These are phyloP conservation scores for Drosophila buzzatii DNA, from an alignment of 2,888 invertebrate genomes.

Conservation along the genomic window DNA sequence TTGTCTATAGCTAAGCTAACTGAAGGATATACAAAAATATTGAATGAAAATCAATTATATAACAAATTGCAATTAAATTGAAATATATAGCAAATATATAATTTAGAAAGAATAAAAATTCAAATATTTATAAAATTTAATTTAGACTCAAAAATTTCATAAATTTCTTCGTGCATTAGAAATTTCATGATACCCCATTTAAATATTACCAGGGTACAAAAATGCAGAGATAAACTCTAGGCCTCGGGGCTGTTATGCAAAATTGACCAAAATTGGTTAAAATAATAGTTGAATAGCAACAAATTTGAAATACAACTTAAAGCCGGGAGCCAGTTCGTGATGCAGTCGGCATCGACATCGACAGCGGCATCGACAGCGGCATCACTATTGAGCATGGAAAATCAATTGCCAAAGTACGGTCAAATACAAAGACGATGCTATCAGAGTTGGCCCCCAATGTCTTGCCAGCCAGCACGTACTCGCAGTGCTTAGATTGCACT, in stretches of 20 bases:
- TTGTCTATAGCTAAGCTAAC: neutral
- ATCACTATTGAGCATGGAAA: constrained; percentile 39
- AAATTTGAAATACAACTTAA: constrained; percentile 26
- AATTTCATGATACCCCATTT: neutral
- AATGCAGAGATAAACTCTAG: constrained; percentile 9
- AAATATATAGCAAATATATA: neutral
- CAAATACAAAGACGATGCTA: constrained; percentile 60
- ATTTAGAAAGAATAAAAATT: neutral
- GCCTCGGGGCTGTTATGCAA: constrained; percentile 53
- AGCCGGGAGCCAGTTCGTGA: constrained; percentile 69
- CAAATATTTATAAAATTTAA: neutral
- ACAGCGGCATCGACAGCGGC: neutral
- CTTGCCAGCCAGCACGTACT: constrained; percentile 62
- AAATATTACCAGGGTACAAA: constrained; percentile 18
- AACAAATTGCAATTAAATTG: neutral
- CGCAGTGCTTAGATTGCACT: constrained; percentile 63
- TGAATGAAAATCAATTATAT: neutral
- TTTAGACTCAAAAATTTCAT: no score
- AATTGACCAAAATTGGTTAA: constrained; percentile 63
- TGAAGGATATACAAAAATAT: neutral
- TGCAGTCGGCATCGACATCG: constrained; percentile 34
- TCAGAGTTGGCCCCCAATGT: constrained; percentile 34
- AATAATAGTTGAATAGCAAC: constrained; percentile 37
- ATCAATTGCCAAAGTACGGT: constrained; percentile 44
- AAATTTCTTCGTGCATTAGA: neutral